Evolutionary conservation across 1,140 invertebrate genomes (phyloP).

Genomic region (Eurosta solidaginis): DNA sequence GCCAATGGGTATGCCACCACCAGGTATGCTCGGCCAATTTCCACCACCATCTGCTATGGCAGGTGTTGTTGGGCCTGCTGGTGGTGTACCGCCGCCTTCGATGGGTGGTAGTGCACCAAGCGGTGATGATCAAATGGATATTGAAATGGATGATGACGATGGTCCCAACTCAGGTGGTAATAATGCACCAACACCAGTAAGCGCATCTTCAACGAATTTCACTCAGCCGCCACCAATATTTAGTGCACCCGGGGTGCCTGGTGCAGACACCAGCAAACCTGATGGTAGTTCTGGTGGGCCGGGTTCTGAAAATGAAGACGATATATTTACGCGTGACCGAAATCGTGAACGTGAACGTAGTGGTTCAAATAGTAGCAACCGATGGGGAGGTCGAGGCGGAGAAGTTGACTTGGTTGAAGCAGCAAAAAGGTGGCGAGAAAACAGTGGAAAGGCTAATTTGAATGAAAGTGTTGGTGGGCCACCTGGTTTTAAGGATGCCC

Average conservation of each 20-base stretch:
- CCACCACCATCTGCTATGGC: constrained; percentile 58
- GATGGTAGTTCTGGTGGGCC: background rate
- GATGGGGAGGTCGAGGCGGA: constrained; percentile 51
- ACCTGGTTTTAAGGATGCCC: background rate
- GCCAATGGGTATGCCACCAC: constrained; percentile 53
- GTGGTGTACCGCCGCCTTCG: constrained; percentile 34
- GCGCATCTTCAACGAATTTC: constrained; percentile 40
- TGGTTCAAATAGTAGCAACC: constrained; percentile 35
- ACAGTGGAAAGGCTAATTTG: constrained; percentile 41
- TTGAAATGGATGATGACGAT: constrained; percentile 67
- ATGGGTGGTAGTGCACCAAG: constrained; percentile 39
- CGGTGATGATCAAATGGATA: constrained; percentile 70
- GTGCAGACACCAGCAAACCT: background rate
- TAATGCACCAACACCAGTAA: constrained; percentile 51
- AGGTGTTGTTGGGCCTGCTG: constrained; percentile 43
- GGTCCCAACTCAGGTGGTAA: constrained; percentile 45
- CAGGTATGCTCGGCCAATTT: constrained; percentile 60
- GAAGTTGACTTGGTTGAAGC: constrained; percentile 39
- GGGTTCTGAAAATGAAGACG: constrained; percentile 3
- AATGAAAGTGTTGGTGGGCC: constrained; percentile 27
- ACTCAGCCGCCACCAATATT: constrained; percentile 51
- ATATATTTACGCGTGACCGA: constrained; percentile 33
- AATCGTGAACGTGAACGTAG: constrained; percentile 42
- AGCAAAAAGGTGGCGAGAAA: constrained; percentile 41
- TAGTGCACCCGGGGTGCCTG: constrained; percentile 1